Base-by-base conservation (phyloP, 2,797 vertebrate species). In the Halcyon smyrnensis region DNA sequence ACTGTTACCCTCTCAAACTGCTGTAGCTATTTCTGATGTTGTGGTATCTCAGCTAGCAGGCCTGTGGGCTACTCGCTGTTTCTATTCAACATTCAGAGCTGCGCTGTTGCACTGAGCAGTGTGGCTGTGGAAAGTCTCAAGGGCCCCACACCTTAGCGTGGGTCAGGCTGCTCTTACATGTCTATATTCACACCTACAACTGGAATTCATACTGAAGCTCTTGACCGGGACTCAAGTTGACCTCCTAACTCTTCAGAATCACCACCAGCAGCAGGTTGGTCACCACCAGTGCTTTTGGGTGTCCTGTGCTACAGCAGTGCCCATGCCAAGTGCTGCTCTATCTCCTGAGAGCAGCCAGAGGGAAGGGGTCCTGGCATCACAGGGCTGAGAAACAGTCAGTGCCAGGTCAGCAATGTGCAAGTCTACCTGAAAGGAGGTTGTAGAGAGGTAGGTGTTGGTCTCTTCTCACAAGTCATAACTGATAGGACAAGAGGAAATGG, bases 211-310 rank as follows among this genome's bases (percentile, higher is more conserved):
- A 30, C 28, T 54, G 70, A 54, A 82, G 21, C 16, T 84, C 25
- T 39, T 67, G n/a, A 70, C 67, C 32, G 51, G 68, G 36, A 37
- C 57, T 74, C 45, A 23, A 30, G 51, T 0, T 67, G 70, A 37
- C 39, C 18, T 67, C 46, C 36, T 14, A 11, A 57, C 43, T 65
- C 50, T 45, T 56, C 27, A 46, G 76, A 88, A 79, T 54, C 50
- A 23, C 19, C 27, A n/a, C 1, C 30, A 70, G 54, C 70, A 64
- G 64, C 39, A 59, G 46, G 37, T 9, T 59, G 76, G 48, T 45
- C 53, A 27, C 37, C 0, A 0, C 21, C 46, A 48, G 27, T 1
- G 11, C 37, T 57, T 41, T 56, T 0, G 1, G 24, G 12, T 43
- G 56, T 14, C 32, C 57, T 62, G 6, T 15, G 32, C 45, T 19